A percentile compares a stretch with the other conserved stretches of the same genome.
Conservation (phyloP, 2,888 invertebrate species). For the Osedax fenrisi region DNA sequence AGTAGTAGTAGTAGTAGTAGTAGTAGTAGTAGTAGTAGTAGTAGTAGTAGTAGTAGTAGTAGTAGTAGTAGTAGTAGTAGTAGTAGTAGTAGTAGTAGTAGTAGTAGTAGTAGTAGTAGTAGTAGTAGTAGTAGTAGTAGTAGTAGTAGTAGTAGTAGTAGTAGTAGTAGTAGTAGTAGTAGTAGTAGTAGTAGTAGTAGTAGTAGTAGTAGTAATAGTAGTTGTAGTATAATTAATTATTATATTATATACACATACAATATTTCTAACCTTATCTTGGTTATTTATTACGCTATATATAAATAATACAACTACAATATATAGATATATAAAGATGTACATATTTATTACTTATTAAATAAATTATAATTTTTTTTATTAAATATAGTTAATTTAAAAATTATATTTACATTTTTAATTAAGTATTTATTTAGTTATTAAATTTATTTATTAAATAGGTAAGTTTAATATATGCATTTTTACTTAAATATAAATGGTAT, state of each 20-base stretch:
- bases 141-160: conserved; percentile 18
- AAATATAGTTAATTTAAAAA: too few relatives aligned
- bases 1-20: conserved; percentile 15
- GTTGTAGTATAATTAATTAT: conserved; percentile 2
- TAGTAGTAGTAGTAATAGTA: conserved; percentile 12
- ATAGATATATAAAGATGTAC: too few relatives aligned
- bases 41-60: conserved; percentile 19
- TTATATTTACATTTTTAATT: too few relatives aligned
- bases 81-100: conserved; percentile 15
- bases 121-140: conserved; percentile 17
- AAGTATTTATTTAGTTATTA: too few relatives aligned
- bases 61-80: conserved; percentile 19
- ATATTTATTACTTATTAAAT: too few relatives aligned
- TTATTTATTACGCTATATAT: too few relatives aligned
- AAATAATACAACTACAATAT: too few relatives aligned
- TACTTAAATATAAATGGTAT: too few relatives aligned
- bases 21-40: conserved; percentile 18
- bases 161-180: conserved; percentile 13
- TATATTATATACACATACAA: neutral
- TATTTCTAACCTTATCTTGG: too few relatives aligned
- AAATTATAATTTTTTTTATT: too few relatives aligned
- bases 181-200: conserved; percentile 16
- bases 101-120: conserved; percentile 19
- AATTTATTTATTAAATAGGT: too few relatives aligned
- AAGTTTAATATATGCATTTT: too few relatives aligned